Evolutionary conservation across 2,113 vertebrate genomes (phyloP).

Genomic region (Rallus limicola): DNA sequence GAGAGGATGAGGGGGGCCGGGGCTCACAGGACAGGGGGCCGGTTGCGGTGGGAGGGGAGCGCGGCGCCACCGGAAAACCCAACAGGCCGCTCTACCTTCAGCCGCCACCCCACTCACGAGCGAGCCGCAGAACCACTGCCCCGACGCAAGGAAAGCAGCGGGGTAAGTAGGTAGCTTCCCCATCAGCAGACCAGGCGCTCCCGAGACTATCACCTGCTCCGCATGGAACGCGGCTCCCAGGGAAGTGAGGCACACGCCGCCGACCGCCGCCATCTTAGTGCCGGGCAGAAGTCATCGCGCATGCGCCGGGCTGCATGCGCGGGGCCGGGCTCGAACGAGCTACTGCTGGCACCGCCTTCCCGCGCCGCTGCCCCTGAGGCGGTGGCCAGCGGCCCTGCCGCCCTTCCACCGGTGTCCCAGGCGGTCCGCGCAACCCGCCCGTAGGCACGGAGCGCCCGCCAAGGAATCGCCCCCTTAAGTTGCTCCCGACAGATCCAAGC

Average conservation of each 20-base stretch:
- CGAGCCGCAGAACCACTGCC: not conserved
- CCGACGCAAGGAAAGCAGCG: accelerated
- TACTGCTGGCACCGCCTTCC: accelerated
- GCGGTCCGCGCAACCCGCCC: accelerated
- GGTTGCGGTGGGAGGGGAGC: not conserved
- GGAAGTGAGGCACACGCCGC: accelerated
- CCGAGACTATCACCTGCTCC: not conserved
- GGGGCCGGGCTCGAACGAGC: accelerated
- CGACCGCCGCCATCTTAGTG: not conserved
- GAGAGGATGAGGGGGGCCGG: no score
- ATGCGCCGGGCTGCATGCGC: not conserved
- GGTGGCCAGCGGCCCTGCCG: no score
- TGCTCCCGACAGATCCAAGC: accelerated
- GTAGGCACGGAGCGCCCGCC: accelerated
- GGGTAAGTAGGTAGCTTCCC: accelerated
- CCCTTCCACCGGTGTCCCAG: no score
- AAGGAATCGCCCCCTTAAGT: accelerated
- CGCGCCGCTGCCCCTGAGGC: not conserved
- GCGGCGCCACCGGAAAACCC: no score
- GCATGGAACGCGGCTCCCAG: accelerated
- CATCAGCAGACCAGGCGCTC: accelerated
- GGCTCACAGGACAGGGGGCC: no score
- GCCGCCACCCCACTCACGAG: accelerated
- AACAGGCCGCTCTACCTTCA: not conserved
- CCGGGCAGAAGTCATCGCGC: accelerated